phyloP scores from a whole-genome alignment of 2,888 invertebrate genomes.

The Formica aserva region DNA sequence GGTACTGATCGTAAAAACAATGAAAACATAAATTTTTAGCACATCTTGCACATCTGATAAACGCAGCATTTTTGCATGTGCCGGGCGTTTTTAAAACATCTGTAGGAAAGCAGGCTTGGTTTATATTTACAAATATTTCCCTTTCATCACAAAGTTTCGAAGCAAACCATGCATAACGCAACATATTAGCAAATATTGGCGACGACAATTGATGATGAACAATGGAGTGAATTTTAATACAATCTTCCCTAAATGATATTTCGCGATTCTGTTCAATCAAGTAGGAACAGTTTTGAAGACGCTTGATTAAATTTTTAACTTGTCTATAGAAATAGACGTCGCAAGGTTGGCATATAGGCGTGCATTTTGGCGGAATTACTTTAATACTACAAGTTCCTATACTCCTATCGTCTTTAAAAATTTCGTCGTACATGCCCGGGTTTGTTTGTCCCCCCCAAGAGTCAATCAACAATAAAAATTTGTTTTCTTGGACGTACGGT shows the following conservation, averaged over 20 bases:
- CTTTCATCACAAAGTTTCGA: background rate
- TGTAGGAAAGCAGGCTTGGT: background rate
- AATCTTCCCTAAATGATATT: too few relatives aligned
- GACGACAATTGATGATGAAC: conserved; percentile 3
- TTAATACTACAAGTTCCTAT: too few relatives aligned
- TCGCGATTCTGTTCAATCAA: too few relatives aligned
- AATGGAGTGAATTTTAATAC: conserved; percentile 5
- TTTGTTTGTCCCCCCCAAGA: conserved; percentile 9
- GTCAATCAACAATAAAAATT: background rate
- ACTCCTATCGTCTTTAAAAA: too few relatives aligned
- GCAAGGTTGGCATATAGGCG: too few relatives aligned
- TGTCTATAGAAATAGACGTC: too few relatives aligned
- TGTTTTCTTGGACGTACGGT: background rate
- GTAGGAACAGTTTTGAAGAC: too few relatives aligned
- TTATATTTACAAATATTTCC: conserved; percentile 2
- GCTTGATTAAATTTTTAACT: too few relatives aligned
- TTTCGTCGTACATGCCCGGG: background rate
- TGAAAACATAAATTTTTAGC: too few relatives aligned
- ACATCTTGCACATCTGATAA: background rate
- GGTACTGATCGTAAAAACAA: too few relatives aligned
- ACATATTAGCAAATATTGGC: conserved; percentile 9
- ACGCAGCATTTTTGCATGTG: background rate
- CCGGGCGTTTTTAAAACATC: background rate
- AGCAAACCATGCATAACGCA: conserved; percentile 13
- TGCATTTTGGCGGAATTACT: too few relatives aligned